phyloP scores from a whole-genome alignment of 2,113 vertebrate genomes.

The Tricholaema leucomelas region DNA sequence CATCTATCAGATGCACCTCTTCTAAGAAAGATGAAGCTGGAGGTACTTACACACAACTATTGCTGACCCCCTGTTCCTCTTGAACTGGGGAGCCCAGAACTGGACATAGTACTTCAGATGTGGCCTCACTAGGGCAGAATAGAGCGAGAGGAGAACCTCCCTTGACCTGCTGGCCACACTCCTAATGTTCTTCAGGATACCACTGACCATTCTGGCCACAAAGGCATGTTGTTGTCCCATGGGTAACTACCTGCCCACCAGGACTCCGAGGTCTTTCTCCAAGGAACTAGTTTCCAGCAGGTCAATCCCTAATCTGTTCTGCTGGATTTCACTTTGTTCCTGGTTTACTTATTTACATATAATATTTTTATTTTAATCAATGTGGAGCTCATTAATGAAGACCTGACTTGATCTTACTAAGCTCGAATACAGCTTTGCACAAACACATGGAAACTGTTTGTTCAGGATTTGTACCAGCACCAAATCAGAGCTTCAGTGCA shows the following conservation, averaged over 20 bases:
- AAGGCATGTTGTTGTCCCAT: no score
- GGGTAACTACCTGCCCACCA: no score
- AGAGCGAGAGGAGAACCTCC: no score
- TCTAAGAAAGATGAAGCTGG: not conserved
- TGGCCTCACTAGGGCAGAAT: no score
- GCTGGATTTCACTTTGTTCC: not conserved
- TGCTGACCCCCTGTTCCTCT: not conserved
- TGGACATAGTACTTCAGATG: no score
- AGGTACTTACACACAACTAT: not conserved
- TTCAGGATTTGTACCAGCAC: not conserved
- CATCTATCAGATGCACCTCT: not conserved
- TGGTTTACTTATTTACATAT: not conserved
- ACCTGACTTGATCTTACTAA: not conserved
- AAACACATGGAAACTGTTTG: not conserved
- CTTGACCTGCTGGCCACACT: no score
- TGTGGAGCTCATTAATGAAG: not conserved
- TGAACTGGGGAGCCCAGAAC: no score
- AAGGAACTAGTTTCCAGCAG: no score
- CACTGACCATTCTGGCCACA: no score
- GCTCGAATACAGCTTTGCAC: not conserved
- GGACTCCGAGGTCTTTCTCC: no score
- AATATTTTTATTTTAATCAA: not conserved
- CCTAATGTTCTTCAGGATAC: no score
- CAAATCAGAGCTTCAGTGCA: not conserved
- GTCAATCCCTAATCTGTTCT: no score